Evolutionary conservation across 2,113 vertebrate genomes (phyloP).

Genomic region (Peromyscus maniculatus): DNA sequence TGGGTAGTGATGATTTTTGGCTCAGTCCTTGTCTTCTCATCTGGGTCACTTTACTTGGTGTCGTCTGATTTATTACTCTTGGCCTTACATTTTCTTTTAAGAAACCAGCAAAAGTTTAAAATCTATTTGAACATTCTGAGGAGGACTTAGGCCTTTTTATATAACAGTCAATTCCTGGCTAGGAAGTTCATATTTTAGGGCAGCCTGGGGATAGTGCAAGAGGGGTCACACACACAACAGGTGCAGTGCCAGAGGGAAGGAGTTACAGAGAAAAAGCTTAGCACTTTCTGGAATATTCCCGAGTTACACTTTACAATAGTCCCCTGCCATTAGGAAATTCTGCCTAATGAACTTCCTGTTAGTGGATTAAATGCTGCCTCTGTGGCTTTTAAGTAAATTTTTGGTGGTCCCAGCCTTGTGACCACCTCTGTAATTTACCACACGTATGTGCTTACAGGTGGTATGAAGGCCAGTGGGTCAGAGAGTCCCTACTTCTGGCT

Average conservation of each 20-base stretch:
- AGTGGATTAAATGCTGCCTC: neutral
- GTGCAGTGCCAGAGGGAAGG: neutral
- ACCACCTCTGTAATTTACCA: neutral
- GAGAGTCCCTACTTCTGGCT: neutral
- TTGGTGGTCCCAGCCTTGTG: neutral
- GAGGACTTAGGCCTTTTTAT: neutral
- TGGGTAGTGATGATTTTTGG: neutral
- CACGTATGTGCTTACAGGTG: neutral
- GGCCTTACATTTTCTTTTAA: conserved; percentile 16
- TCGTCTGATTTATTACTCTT: neutral
- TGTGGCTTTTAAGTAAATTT: neutral
- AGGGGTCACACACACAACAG: neutral
- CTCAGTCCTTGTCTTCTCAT: neutral
- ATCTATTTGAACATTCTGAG: neutral
- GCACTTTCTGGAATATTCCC: neutral
- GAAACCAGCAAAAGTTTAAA: conserved; percentile 43
- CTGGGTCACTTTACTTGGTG: neutral
- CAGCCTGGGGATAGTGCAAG: neutral
- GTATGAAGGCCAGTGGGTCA: neutral
- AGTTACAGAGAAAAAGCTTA: neutral
- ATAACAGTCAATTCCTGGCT: neutral
- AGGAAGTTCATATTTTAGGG: neutral
- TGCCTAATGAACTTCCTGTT: neutral
- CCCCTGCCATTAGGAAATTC: neutral
- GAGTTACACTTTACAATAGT: neutral